Base-by-base conservation (phyloP, 2,113 vertebrate genomes). In the Centropristis striata region DNA sequence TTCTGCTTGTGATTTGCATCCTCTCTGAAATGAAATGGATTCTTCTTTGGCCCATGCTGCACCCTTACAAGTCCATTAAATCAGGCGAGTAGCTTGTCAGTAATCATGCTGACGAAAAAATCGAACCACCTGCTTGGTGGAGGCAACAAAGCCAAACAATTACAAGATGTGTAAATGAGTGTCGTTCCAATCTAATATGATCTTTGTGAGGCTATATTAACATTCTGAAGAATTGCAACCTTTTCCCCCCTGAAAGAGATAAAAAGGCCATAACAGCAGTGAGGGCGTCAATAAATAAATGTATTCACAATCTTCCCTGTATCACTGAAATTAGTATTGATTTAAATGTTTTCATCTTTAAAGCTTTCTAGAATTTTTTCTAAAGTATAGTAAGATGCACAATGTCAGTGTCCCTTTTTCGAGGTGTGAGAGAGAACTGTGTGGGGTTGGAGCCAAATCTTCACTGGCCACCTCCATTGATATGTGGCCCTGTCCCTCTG, bases 401-500 rank as follows among this genome's bases (percentile, higher is more conserved):
- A 78, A 65, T 59, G 67, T 83, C 76, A 71, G 25, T 67, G 63
- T 42, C 67, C 54, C 68, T 9, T 58, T 65, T 71, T n/a, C 60
- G 53, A 76, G 58, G 50, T 55, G 20, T 41, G 55, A 77, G 55
- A 68, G n/a, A 16, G 27, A 59, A 9, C 23, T 14, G 21, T 67
- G 71, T 61, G 47, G 36, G 23, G 27, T 27, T 76, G 49, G 51
- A 83, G 84, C 86, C 78, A 81, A 88, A 88, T 73, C 66, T 81
- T 73, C 42, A 28, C 65, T 12, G 80, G 32, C 47, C 70, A 68
- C 73, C 58, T 83, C 80, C 61, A 50, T 42, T 90, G 91, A 92
- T 88, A 89, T 89, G 89, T 83, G 78, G 71, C 47, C 53, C 74
- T 86, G 74, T 86, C 66, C 53, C 55, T 74, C 60, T 64, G 44